phyloP scores from a whole-genome alignment of 2,797 vertebrate species.

The Garrulus glandarius region DNA sequence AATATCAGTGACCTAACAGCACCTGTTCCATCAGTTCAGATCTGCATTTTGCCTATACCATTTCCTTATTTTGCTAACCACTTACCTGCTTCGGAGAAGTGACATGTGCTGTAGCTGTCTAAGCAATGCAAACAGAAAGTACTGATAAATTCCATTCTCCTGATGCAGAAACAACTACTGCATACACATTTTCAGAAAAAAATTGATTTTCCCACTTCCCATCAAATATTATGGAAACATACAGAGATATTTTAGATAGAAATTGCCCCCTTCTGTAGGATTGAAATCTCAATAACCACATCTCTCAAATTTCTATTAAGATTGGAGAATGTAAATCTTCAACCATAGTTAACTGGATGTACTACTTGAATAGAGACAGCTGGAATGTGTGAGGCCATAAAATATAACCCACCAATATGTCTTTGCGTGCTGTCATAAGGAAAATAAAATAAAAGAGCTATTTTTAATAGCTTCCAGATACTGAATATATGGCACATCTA shows the following conservation, averaged over 20 bases:
- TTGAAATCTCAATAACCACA: background rate
- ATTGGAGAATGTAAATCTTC: background rate
- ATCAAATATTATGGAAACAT: background rate
- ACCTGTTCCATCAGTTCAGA: background rate
- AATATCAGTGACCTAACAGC: background rate
- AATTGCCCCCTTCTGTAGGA: background rate
- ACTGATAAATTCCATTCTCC: background rate
- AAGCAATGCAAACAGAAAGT: background rate
- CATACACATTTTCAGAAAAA: background rate
- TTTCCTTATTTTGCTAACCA: background rate
- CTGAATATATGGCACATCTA: background rate
- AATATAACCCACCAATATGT: background rate
- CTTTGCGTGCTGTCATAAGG: background rate
- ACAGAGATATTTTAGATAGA: background rate
- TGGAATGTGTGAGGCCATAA: background rate
- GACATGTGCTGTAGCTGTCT: background rate
- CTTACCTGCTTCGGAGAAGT: background rate
- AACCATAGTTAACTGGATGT: background rate
- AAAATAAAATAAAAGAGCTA: background rate
- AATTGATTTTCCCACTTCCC: background rate
- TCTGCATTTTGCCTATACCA: background rate
- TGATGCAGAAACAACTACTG: background rate
- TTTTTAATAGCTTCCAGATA: background rate
- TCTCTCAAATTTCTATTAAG: background rate
- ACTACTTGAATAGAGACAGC: background rate